A percentile compares a stretch with the other conserved stretches of the same genome.
These are phyloP conservation scores for Timandra comae DNA, from an alignment of 2,888 invertebrate species.

Conservation along the genomic window DNA sequence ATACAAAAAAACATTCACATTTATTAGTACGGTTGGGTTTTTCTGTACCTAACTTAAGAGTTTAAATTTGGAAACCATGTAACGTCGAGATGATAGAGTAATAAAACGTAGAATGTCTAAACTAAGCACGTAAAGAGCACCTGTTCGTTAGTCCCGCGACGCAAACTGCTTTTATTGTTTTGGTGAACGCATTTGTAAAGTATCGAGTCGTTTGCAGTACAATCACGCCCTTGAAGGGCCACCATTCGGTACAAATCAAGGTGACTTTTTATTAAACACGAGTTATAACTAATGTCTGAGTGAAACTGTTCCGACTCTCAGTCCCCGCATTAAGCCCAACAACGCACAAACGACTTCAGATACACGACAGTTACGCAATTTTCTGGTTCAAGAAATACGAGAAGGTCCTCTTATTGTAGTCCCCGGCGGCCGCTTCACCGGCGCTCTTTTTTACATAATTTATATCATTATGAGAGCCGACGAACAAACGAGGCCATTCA, in stretches of 20 bases:
- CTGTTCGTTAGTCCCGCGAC: background rate
- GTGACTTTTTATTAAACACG: too few relatives aligned
- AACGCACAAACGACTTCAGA: constrained; percentile 29
- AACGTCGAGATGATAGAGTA: too few relatives aligned
- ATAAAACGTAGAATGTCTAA: too few relatives aligned
- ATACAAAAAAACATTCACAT: too few relatives aligned
- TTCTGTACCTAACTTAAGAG: too few relatives aligned
- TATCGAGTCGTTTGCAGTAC: background rate
- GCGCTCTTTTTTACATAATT: constrained; percentile 33
- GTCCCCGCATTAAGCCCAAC: constrained; percentile 18
- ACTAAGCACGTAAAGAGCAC: too few relatives aligned
- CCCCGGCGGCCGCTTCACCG: constrained; percentile 23
- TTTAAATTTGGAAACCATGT: too few relatives aligned
- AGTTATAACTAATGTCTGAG: too few relatives aligned
- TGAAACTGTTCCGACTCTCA: too few relatives aligned
- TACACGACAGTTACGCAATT: constrained; percentile 39
- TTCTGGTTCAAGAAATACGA: constrained; percentile 32
- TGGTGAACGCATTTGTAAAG: constrained; percentile 4
- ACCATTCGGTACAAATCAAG: too few relatives aligned
- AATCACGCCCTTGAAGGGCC: too few relatives aligned
- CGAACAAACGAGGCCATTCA: constrained; percentile 43
- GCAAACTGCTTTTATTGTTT: constrained; percentile 20
- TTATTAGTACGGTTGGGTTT: too few relatives aligned
- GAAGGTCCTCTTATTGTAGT: constrained; percentile 35
- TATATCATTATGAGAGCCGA: constrained; percentile 38